Base-by-base conservation (phyloP, 2,797 vertebrate species). In the Eidolon dupreanum region DNA sequence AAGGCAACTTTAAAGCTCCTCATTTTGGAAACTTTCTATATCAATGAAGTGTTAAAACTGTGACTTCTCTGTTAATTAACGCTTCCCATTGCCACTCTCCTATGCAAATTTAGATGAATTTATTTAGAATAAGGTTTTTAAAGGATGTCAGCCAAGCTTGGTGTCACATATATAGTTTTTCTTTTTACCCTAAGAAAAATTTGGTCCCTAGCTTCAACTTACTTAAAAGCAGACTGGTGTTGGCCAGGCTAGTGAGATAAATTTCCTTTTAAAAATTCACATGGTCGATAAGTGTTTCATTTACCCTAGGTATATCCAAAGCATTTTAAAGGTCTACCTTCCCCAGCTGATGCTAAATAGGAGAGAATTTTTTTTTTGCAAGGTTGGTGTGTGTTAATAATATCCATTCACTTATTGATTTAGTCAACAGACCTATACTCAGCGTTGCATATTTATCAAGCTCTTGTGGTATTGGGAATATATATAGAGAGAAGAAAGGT, bases 101-200 rank as follows among this genome's bases (percentile, higher is more conserved):
- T 66, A 28, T 79, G 85, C 70, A 96, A 88, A 95, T 90, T 86
- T 95, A 92, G 49, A 73, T 68, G 10, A 16, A 68, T 90, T 92
- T 95, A 93, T 95, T 97, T 96, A 83, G 59, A 88, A 81, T 68
- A 63, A 63, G 46, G 8, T 57, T 93, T 94, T 66, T 51, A 46
- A 93, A 81, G 28, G 36, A 70, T 91, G 17, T 74, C 26, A 73
- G 70, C 74, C 82, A 93, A 93, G 75, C 63, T 87, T 86, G 43
- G 43, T 36, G 28, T 77, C 53, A 88, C 49, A 17, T 33, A 8
- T 61, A n/a, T 71, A 51, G 43, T 68, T 96, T 94, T 79, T 61
- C 38, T 85, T 51, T 90, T 93, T 88, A 49, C 20, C 24, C 51
- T 85, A 75, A 93, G 65, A 96, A 73, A 89, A 82, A 74, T 55